Percentiles rank a stretch among this genome's conserved stretches.
Conservation (phyloP, 2,888 invertebrate genomes). For the Anthoptus insignis region DNA sequence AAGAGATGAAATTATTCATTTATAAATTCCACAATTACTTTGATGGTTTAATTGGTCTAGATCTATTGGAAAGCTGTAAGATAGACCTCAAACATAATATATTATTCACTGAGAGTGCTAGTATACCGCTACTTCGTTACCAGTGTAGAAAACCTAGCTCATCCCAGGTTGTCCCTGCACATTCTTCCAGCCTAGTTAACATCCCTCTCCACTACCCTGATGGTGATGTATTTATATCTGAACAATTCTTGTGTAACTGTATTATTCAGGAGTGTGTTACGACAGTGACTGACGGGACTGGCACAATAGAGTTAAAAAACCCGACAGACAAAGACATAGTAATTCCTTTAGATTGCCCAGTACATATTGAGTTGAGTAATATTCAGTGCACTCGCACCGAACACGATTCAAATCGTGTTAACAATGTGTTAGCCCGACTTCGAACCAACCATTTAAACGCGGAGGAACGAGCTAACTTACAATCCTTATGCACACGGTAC, state of each 20-base stretch:
- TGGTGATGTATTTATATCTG: neutral
- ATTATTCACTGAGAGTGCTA: constrained; percentile 38
- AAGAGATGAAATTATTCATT: constrained; percentile 25
- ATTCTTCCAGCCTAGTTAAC: constrained; percentile 11
- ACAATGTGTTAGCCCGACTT: too few relatives aligned
- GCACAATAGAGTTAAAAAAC: too few relatives aligned
- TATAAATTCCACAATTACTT: constrained; percentile 32
- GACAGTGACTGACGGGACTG: too few relatives aligned
- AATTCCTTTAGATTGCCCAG: too few relatives aligned
- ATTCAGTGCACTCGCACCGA: too few relatives aligned
- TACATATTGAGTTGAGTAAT: too few relatives aligned
- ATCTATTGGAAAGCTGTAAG: constrained; percentile 45
- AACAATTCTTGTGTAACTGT: too few relatives aligned
- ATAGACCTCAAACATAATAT: constrained; percentile 45
- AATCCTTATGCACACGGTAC: too few relatives aligned
- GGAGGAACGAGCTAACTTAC: too few relatives aligned
- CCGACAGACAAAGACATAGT: too few relatives aligned
- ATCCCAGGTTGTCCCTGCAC: neutral
- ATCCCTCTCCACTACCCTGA: constrained; percentile 11
- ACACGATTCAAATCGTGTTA: too few relatives aligned
- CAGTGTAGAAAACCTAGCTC: constrained; percentile 16
- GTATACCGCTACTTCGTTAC: constrained; percentile 31
- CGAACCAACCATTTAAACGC: too few relatives aligned
- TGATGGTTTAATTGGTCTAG: constrained; percentile 43
- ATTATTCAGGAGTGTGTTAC: constrained; percentile 10